A percentile compares a stretch with the other conserved stretches of the same genome.
Evolutionary conservation across 2,888 invertebrate species (phyloP).

Genomic region (Amitus sp.): DNA sequence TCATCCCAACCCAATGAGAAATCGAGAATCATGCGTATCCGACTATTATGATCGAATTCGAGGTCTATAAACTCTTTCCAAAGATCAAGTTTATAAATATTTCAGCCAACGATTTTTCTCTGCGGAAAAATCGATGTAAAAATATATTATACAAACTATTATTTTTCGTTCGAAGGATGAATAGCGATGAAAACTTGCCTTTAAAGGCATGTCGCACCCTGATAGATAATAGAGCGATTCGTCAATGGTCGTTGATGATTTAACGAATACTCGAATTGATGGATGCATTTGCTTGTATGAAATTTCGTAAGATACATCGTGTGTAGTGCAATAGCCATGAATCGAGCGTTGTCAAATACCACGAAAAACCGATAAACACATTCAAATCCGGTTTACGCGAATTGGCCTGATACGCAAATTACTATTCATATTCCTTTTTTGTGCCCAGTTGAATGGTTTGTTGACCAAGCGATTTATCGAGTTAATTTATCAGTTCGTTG

Average conservation of each 20-base stretch:
- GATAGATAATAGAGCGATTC: constrained; percentile 55
- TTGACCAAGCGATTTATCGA: not conserved
- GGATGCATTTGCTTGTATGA: constrained; percentile 50
- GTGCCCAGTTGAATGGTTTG: not conserved
- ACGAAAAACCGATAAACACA: constrained; percentile 15
- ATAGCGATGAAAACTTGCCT: no score
- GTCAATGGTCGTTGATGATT: constrained; percentile 46
- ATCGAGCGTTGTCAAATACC: constrained; percentile 22
- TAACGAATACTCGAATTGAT: constrained; percentile 58
- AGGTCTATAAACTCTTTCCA: no score
- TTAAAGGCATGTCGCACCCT: no score
- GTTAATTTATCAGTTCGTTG: not conserved
- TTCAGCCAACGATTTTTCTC: no score
- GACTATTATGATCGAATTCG: no score
- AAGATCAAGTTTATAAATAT: no score
- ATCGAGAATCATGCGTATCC: no score
- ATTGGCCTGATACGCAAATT: not conserved
- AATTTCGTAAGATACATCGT: constrained; percentile 52
- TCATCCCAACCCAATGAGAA: no score
- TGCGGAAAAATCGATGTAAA: no score
- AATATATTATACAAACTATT: no score
- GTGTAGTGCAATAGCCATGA: constrained; percentile 31
- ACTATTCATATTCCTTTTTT: not conserved
- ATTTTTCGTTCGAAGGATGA: no score
- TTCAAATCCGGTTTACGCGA: constrained; percentile 13